phyloP scores from a whole-genome alignment of 37 sponge, comb jelly and placozoan species.

The Beroe forskalii region DNA sequence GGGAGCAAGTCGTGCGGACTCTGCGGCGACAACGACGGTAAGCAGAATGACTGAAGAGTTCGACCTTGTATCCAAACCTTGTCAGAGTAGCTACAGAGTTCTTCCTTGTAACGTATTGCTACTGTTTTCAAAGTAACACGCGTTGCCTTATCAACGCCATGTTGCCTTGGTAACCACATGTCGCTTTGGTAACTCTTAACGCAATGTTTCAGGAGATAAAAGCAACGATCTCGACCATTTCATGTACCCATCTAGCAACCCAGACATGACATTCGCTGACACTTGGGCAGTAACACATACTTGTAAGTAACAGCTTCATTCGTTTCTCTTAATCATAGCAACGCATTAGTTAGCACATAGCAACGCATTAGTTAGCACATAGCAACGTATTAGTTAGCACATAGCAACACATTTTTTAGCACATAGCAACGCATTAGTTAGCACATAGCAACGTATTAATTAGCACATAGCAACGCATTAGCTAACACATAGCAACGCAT shows the following conservation, averaged over 20 bases:
- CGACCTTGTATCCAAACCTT: too few relatives aligned
- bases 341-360: too few relatives aligned
- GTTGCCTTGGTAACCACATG: too few relatives aligned
- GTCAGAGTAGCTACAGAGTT: too few relatives aligned
- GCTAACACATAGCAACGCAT: not conserved
- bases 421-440: not conserved
- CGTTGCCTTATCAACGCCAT: too few relatives aligned
- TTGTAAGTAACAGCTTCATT: not conserved
- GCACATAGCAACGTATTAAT: not conserved
- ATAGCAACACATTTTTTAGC: not conserved
- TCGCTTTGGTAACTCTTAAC: not conserved
- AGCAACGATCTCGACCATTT: not conserved
- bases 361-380: not conserved
- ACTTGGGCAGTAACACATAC: not conserved
- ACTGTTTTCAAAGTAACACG: too few relatives aligned
- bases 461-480: not conserved
- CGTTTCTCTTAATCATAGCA: not conserved
- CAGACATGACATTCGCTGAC: constrained; percentile 31
- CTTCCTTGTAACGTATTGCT: too few relatives aligned
- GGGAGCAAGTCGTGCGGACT: not conserved
- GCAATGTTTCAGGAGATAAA: not conserved
- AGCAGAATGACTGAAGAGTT: too few relatives aligned
- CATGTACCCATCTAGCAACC: not conserved
- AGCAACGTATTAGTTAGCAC: not conserved
- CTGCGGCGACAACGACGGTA: not conserved